A percentile compares a stretch with the other conserved stretches of the same genome.
Conservation (phyloP, 2,797 vertebrate species). For the Distichodus sexfasciatus region DNA sequence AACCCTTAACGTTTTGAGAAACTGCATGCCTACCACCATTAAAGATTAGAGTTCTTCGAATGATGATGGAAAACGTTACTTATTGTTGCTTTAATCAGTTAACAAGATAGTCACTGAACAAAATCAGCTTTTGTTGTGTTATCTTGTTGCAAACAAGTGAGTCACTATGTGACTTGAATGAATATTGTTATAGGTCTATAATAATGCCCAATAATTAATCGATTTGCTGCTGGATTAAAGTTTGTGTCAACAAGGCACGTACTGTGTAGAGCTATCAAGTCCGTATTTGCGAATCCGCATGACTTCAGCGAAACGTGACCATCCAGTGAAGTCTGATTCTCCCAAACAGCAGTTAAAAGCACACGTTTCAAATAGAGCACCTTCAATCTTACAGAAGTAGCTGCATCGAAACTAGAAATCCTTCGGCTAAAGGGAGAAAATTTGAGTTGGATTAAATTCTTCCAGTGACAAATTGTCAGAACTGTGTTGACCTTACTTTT, state of each 20-base stretch:
- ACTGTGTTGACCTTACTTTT: neutral
- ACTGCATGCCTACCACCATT: neutral
- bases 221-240: constrained; percentile 34
- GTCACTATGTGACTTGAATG: constrained; percentile 39
- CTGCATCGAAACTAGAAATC: constrained; percentile 55
- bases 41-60: neutral
- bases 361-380: constrained; percentile 56
- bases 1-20: too few relatives aligned
- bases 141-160: neutral
- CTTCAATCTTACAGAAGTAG: constrained; percentile 37
- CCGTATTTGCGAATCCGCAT: constrained; percentile 75
- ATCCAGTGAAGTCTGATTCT: constrained; percentile 53
- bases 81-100: neutral
- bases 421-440: constrained; percentile 36
- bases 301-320: constrained; percentile 55
- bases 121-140: neutral
- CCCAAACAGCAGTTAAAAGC: constrained; percentile 57
- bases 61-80: neutral
- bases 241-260: constrained; percentile 74
- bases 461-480: too few relatives aligned
- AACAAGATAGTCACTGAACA: neutral
- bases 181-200: constrained; percentile 49
- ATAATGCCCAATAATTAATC: constrained; percentile 33
- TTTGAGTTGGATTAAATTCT: constrained; percentile 57
- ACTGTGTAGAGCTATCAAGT: constrained; percentile 67